Evolutionary conservation across 2,888 invertebrate species (phyloP), one percentile per base, ranked within the genome.

Genomic region (Caradrina clavipalpis): DNA sequence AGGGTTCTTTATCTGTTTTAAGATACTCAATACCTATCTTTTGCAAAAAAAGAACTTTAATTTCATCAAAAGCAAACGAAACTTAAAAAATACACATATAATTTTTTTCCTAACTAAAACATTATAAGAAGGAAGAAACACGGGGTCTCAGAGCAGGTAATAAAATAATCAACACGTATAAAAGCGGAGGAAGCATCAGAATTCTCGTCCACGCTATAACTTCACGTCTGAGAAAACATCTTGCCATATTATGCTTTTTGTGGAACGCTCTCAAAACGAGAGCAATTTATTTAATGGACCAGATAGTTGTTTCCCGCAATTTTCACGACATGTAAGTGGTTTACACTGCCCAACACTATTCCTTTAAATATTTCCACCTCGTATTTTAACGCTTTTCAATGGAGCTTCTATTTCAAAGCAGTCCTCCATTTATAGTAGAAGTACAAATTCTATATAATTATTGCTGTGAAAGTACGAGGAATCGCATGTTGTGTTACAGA

Each of bases 231-330:
- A 69, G 80, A 85, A 84, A 88, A 89, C 88, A 87, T 87, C 86
- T 88, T 86, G 82, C 81, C 83, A 83, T 86, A 87, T 87, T 85
- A 86, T 83, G 84, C 86, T 88, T 87, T 88, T 87, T 87, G 87
- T 86, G 80, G 79, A 83, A 83, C 85, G 85, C 86, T 87, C 86
- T 86, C 86, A 78, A 89, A 90, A 88, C 87, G 87, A 85, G 87
- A 87, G 92, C 91, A 93, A 93, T 94, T 92, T 93, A 91, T 93
- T 90, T 93, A 93, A 93, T 93, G 92, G 92, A 88, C 87, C 84
- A 86, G 88, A 88, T 90, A 90, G 88, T 90, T 90, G 87, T 86
- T 89, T 85, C 82, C 76, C 80, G 69, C 86, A 82, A 86, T 88
- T 86, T 83, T 74, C 73, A 68, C 87, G 80, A 82, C 86, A 83